Evolutionary conservation across 1,140 invertebrate genomes (phyloP), one percentile per base, ranked within the genome.

Genomic region (Xylocopa sonorina): DNA sequence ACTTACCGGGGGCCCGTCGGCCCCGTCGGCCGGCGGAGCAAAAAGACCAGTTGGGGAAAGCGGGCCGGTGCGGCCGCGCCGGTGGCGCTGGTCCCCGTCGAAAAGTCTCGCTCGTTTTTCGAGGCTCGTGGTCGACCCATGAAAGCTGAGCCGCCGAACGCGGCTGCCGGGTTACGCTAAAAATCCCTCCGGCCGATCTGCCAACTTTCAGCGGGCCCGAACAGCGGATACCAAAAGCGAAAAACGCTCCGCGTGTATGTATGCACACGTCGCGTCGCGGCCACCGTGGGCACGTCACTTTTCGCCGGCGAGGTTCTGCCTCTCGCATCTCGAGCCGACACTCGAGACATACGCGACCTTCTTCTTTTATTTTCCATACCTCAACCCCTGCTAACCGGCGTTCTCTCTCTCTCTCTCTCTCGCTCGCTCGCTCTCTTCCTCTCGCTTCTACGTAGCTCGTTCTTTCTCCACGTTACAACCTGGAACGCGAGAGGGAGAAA

Each of bases 131-230:
- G 77, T 82, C 55, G 60, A 50, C 50, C 68, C 68, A 82, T 82
- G 80, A 82, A 82, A 82, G 77, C 67, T 82, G 80, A 81, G 80
- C 72, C 73, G 78, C 78, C 72, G 72, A 64, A 67, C 62, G 67
- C 50, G 78, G 78, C 78, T 80, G 78, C 78, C 72, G 78, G 48
- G 78, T 80, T 80, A 80, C 78, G 78, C 78, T 80, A 51, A 51
- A 71, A 71, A 69, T 41, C 46, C 66, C 53, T 41, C 32, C 32
- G 75, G 41, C 46, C 55, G 41, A 43, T 48, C 75, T 24, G 12
- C 38, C 51, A 53, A 57, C n/a, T n/a, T 58, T 32, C 43, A 43
- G 29, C 48, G 74, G 53, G 10, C 53, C 41, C 48, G 27, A 78
- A n/a, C n/a, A n/a, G n/a, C n/a, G n/a, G 51, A 57, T 78, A n/a